Evolutionary conservation across 2,797 vertebrate genomes (phyloP), one percentile per base, ranked within the genome.

Genomic region (Fringilla coelebs): DNA sequence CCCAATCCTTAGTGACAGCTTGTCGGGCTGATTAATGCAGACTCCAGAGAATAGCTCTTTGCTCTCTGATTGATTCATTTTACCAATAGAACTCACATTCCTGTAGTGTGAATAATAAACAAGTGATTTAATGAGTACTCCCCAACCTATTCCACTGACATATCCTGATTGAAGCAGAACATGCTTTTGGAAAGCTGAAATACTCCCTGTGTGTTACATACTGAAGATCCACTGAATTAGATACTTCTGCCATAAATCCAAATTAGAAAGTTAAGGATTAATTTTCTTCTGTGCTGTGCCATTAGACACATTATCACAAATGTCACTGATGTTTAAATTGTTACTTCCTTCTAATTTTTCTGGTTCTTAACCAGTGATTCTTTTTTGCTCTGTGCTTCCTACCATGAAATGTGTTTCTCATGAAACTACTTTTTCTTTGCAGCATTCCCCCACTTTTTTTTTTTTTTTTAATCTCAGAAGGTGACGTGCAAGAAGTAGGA

Each of bases 51-150:
- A 89, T 88, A 94, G 94, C 91, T 95, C 95, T 96, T 94, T 96
- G 95, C 96, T 97, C 97, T 97, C 97, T 93, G 94, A 97, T 97
- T 96, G 96, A 97, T 97, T 97, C 95, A 97, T 97, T 93, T 97
- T 94, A 91, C 80, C 85, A 93, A 61, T 84, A 41, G 41, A 96
- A 93, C 90, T 92, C 94, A 94, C 84, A 81, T 96, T 92, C 62
- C 74, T 95, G 65, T 85, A 88, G 92, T 94, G 52, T 88, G 87
- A 93, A 95, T 95, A 92, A 96, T 91, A 97, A 97, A 96, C 73
- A 91, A 93, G 91, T 88, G 91, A 92, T 95, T 96, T 95, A 96
- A 94, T 90, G 93, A 94, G 75, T 78, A 63, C 45, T 66, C 71
- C 38, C 29, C 78, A 94, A 51, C 83, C 90, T 84, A 46, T 89